These are phyloP conservation scores for Eilema caniola DNA, from an alignment of 2,888 invertebrate species.

Conservation along the genomic window DNA sequence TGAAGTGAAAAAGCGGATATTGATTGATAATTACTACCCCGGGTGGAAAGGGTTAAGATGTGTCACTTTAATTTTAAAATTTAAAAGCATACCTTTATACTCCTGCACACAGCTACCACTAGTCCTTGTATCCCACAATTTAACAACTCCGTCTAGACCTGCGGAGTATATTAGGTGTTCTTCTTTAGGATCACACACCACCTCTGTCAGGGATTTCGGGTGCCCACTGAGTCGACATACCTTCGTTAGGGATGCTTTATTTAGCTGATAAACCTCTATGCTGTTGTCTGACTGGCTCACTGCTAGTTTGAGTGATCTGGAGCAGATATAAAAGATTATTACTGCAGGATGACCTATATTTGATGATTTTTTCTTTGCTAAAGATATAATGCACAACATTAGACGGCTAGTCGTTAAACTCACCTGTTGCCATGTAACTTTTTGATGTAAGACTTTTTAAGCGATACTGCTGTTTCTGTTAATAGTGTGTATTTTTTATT, in stretches of 20 bases:
- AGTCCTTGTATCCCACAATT: slow-evolving; percentile 88
- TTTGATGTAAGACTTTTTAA: slow-evolving; percentile 87
- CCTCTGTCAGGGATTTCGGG: slow-evolving; percentile 81
- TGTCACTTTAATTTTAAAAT: neutral
- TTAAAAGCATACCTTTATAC: slow-evolving; percentile 64
- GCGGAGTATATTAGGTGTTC: slow-evolving; percentile 87
- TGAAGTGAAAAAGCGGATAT: no score
- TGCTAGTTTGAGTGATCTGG: slow-evolving; percentile 73
- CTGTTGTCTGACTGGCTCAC: slow-evolving; percentile 70
- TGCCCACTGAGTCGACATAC: slow-evolving; percentile 80
- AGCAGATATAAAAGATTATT: neutral
- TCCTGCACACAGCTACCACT: slow-evolving; percentile 75
- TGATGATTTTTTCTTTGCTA: neutral
- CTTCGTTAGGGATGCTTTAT: slow-evolving; percentile 61
- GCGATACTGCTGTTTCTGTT: slow-evolving; percentile 83
- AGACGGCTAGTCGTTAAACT: slow-evolving; percentile 46
- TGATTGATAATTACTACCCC: no score
- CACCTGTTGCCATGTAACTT: slow-evolving; percentile 87
- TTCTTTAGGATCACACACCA: slow-evolving; percentile 87
- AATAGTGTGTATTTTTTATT: slow-evolving; percentile 68
- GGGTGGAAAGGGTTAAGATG: no score
- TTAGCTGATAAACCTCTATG: slow-evolving; percentile 77
- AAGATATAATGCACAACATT: neutral
- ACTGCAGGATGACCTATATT: neutral
- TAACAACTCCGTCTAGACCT: slow-evolving; percentile 86